Evolutionary conservation across 2,113 vertebrate genomes (phyloP), one percentile per base, ranked within the genome.

Genomic region (Hemibagrus wyckioides): DNA sequence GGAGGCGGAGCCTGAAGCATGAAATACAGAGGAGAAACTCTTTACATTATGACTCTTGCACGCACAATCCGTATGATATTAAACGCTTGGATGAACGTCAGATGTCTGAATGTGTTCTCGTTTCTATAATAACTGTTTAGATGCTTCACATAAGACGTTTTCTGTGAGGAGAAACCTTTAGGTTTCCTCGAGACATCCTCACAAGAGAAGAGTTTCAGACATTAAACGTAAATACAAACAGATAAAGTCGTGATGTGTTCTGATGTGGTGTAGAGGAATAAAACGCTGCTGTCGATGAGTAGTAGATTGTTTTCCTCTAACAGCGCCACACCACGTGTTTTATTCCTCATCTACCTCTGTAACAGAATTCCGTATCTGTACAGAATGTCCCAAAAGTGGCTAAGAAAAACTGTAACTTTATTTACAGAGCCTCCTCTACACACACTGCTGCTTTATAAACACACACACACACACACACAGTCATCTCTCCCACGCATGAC

Each of bases 1-100:
- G 95, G 95, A 1, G 95, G 93, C 76, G 96, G 92, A 0, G 97
- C 97, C 97, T 98, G 90, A 0, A 0, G 0, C 84, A 50, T 73
- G 2, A 36, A 59, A 87, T 14, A 54, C 19, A 13, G 54, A 17
- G 69, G 28, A 13, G 0, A 33, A 14, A 7, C 21, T 6, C 44
- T 1, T 28, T 56, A 9, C 48, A 36, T 30, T 36, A n/a, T 14
- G n/a, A 67, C 39, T 41, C 57, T 30, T 11, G 28, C 48, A 48
- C 61, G 4, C 89, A 76, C 52, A 39, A 36, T 44, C 59, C 6
- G 57, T 21, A 33, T 8, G n/a, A 44, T 3, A 36, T 59, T 15
- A 13, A 50, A 13, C 13, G 77, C 52, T 36, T 2, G 50, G 15
- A 57, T 17, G n/a, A 2, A 41, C 23, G 36, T 41, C 36, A 69